Conservation (phyloP, 2,797 vertebrate species). For the Oreochromis grahami region DNA sequence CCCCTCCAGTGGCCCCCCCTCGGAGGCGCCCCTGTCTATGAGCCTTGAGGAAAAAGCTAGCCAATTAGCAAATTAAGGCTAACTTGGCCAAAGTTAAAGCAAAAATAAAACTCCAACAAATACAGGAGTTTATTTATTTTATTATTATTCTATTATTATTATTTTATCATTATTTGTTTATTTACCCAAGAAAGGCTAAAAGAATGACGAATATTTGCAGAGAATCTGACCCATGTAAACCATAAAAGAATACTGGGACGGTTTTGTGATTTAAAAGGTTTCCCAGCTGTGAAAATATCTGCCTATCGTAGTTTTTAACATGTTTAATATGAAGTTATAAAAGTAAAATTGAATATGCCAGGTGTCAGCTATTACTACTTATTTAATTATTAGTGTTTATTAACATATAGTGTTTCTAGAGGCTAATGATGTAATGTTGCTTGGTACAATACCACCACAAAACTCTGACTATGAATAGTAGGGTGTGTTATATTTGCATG, state of each 20-base stretch:
- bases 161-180: background rate
- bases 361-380: background rate
- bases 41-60: background rate
- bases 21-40: background rate
- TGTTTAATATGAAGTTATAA: background rate
- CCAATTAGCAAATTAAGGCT: background rate
- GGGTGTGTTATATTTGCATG: background rate
- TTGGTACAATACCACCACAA: background rate
- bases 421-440: background rate
- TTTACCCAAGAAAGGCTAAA: background rate
- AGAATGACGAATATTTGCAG: background rate
- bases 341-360: background rate
- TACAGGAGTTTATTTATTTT: background rate
- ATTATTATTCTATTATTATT: background rate
- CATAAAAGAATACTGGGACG: background rate
- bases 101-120: background rate
- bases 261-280: background rate
- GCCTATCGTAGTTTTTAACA: background rate
- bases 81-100: background rate
- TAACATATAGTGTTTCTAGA: background rate
- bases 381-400: background rate
- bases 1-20: background rate
- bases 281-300: background rate
- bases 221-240: background rate
- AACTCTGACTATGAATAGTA: background rate